phyloP scores from a whole-genome alignment of 2,888 invertebrate species.

The Hyppa rectilinea region DNA sequence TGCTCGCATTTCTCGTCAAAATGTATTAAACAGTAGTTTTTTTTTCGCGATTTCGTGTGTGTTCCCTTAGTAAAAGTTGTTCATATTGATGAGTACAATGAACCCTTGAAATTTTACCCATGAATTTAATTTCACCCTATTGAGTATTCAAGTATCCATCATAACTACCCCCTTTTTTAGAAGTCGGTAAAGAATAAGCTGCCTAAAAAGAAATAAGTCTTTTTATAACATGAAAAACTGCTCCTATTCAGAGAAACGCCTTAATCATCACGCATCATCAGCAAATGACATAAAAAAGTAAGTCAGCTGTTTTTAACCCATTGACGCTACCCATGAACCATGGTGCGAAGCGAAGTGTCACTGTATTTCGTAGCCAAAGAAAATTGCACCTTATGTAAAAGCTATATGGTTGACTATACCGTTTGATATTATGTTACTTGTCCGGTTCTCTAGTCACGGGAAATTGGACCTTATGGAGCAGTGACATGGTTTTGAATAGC shows the following conservation, averaged over 20 bases:
- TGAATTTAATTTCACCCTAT: no score
- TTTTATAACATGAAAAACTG: background rate
- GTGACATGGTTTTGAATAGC: constrained; percentile 24
- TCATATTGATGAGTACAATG: no score
- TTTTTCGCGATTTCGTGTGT: no score
- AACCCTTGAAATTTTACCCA: no score
- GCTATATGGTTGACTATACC: constrained; percentile 2
- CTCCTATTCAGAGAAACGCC: constrained; percentile 4
- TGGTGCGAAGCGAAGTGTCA: constrained; percentile 51
- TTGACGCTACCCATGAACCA: constrained; percentile 33
- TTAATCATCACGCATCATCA: constrained; percentile 20
- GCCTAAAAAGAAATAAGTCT: background rate
- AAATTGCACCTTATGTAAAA: constrained; percentile 33
- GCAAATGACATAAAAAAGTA: constrained; percentile 47
- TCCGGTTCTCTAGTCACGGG: background rate
- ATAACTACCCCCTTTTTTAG: background rate
- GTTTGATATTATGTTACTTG: constrained; percentile 33
- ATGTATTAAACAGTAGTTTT: no score
- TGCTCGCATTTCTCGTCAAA: no score
- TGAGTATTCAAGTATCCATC: background rate
- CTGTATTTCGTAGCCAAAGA: constrained; percentile 14
- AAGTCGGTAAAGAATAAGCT: background rate
- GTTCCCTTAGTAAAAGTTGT: no score
- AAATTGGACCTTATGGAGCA: constrained; percentile 25
- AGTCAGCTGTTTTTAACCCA: constrained; percentile 44